Evolutionary conservation across 2,113 vertebrate species (phyloP), one percentile per base, ranked within the genome.

Genomic region (Oryzias javanicus): DNA sequence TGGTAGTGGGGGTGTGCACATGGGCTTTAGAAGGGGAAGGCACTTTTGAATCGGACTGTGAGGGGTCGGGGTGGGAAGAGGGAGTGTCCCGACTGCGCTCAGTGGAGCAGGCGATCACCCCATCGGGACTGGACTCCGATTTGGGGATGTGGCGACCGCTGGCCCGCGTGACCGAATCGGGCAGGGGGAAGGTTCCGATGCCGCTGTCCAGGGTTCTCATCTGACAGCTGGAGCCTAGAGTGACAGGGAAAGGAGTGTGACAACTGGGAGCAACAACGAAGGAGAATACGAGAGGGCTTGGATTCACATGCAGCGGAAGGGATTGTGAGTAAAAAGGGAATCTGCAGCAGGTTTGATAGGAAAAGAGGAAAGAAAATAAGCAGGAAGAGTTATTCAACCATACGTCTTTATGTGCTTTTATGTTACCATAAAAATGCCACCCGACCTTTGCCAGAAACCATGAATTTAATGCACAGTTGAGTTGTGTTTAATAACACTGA

Each of bases 201-300:
- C 95, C 95, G 0, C 95, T 98, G 92, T 97, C 95, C 84, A 98
- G 64, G 0, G 95, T 98, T 81, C 95, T 91, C 93, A 94, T 98
- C 91, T 96, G 95, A 87, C 94, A 96, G 86, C 90, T 79, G 49
- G 94, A 94, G 85, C 92, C 95, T 97, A 81, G 35, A 81, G 52
- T 86, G 90, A 84, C 64, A 90, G 81, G 85, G 84, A 1, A 72
- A 74, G 74, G 71, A 83, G 72, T 85, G 10, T 86, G 80, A 81
- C 4, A 70, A 58, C 78, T 67, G 42, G 89, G 91, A 66, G 71
- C 85, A 3, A 29, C 46, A 1, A 60, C 19, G 44, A 78, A 15
- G 49, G 60, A 35, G 41, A 18, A 60, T 24, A 53, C 13, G 58
- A 68, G 64, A 66, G 45, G 67, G 29, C 22, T 57, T 24, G 58